Percentiles rank a stretch among this genome's conserved stretches.
phyloP scores from a whole-genome alignment of 2,113 vertebrate species.

The Lepus americanus region DNA sequence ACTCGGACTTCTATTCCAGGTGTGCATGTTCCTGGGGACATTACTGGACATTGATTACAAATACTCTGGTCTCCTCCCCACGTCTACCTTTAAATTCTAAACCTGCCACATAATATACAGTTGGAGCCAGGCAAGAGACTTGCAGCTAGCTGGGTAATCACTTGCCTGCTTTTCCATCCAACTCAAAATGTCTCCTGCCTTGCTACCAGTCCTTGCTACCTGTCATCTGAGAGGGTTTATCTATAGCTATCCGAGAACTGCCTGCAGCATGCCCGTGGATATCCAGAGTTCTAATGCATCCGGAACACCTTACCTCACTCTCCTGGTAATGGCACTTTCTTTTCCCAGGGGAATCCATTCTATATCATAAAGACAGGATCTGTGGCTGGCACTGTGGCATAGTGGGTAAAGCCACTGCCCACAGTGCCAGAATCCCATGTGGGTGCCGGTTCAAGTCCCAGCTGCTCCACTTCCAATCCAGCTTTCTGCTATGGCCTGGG shows the following conservation, averaged over 20 bases:
- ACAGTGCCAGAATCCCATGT: too few relatives aligned
- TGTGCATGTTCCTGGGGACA: neutral
- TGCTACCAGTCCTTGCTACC: neutral
- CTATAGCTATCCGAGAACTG: neutral
- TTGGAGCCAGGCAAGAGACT: conserved; percentile 29
- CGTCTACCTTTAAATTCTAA: conserved; percentile 10
- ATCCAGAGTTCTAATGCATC: neutral
- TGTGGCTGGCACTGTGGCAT: too few relatives aligned
- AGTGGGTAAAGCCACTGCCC: too few relatives aligned
- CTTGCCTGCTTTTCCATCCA: conserved; percentile 22
- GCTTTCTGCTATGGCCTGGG: too few relatives aligned
- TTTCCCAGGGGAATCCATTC: neutral
- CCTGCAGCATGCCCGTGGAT: neutral
- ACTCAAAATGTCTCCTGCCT: neutral
- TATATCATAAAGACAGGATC: neutral
- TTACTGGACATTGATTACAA: conserved; percentile 16
- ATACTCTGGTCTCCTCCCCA: neutral
- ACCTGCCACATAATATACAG: neutral
- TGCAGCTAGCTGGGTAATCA: neutral
- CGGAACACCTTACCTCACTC: neutral
- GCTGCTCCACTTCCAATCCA: too few relatives aligned
- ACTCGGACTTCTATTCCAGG: conserved; percentile 54
- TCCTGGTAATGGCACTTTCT: neutral
- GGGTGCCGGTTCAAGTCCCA: too few relatives aligned
- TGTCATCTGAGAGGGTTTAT: neutral